Evolutionary conservation across 2,888 invertebrate genomes (phyloP).

Genomic region (Ditylenchus weischeri): DNA sequence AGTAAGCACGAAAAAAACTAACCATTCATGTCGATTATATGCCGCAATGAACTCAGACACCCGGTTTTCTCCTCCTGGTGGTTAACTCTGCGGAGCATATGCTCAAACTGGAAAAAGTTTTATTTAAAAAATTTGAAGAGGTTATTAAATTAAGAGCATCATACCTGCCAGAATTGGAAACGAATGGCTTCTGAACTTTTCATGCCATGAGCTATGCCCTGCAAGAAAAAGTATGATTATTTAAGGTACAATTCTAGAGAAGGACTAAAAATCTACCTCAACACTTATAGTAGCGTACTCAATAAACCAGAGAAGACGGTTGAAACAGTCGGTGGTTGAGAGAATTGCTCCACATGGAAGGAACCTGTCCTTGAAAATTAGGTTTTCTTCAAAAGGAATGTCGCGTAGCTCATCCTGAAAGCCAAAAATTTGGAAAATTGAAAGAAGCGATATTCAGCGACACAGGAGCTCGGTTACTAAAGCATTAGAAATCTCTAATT

Average conservation of each 20-base stretch:
- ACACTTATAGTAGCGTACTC: slow-evolving; percentile 57
- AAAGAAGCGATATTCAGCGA: background rate
- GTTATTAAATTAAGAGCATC: no score
- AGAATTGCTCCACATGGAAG: slow-evolving; percentile 52
- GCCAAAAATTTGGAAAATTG: background rate
- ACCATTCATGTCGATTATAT: slow-evolving; percentile 54
- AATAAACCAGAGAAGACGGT: slow-evolving; percentile 56
- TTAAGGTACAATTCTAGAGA: no score
- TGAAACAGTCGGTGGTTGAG: slow-evolving; percentile 41
- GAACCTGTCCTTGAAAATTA: slow-evolving; percentile 45
- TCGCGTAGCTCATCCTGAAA: slow-evolving; percentile 46
- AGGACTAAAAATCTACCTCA: slow-evolving; percentile 37
- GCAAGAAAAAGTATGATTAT: no score
- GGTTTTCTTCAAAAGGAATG: slow-evolving; percentile 53
- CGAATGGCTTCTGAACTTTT: slow-evolving; percentile 50
- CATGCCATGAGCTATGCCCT: slow-evolving; percentile 54
- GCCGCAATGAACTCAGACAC: slow-evolving; percentile 48
- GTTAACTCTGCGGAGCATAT: slow-evolving; percentile 55
- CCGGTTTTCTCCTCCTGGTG: slow-evolving; percentile 54
- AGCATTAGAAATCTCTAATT: no score
- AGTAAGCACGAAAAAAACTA: background rate
- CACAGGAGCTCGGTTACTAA: background rate
- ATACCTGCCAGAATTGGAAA: slow-evolving; percentile 53
- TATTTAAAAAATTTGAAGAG: no score
- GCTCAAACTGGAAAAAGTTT: slow-evolving; percentile 40